Evolutionary conservation across 2,113 vertebrate genomes (phyloP).

Genomic region (Aspiorhynchus laticeps): DNA sequence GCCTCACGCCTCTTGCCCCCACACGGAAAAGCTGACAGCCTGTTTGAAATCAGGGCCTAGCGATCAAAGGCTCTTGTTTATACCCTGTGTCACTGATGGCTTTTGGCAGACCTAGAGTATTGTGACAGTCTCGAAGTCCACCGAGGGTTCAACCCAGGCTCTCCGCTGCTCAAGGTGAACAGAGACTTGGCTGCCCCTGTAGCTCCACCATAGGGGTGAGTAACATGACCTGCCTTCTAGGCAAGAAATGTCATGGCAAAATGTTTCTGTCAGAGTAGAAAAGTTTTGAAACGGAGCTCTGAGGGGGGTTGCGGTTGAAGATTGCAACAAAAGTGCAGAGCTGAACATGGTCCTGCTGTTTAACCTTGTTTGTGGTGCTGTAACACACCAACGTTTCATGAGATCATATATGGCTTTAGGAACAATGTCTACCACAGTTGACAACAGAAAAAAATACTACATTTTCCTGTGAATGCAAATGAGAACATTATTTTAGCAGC

Average conservation of each 20-base stretch:
- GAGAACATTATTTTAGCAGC: background rate
- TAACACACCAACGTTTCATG: background rate
- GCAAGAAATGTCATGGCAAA: slow-evolving; percentile 58
- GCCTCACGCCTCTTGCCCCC: slow-evolving; percentile 62
- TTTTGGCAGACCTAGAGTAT: slow-evolving; percentile 69
- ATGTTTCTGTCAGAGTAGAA: slow-evolving; percentile 57
- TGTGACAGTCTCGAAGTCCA: slow-evolving; percentile 71
- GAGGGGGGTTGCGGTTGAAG: slow-evolving; percentile 32
- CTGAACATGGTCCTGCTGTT: slow-evolving; percentile 16
- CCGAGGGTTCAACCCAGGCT: slow-evolving; percentile 54
- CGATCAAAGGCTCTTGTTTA: slow-evolving; percentile 78
- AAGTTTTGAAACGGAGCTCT: slow-evolving; percentile 31
- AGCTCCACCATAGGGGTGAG: slow-evolving; percentile 59
- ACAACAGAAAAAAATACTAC: background rate
- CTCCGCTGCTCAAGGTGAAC: slow-evolving; percentile 63
- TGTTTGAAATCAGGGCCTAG: slow-evolving; percentile 65
- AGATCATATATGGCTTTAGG: slow-evolving; percentile 23
- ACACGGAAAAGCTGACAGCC: slow-evolving; percentile 67
- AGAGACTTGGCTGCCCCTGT: slow-evolving; percentile 54
- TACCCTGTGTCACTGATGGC: slow-evolving; percentile 63
- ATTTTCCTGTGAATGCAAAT: background rate
- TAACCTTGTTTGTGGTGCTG: slow-evolving; percentile 13
- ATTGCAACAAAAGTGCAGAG: slow-evolving; percentile 31
- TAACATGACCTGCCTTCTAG: slow-evolving; percentile 49
- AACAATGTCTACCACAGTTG: background rate